Conservation (phyloP, 35 echinoderm and acorn worm genomes). For the Eucidaris tribuloides region DNA sequence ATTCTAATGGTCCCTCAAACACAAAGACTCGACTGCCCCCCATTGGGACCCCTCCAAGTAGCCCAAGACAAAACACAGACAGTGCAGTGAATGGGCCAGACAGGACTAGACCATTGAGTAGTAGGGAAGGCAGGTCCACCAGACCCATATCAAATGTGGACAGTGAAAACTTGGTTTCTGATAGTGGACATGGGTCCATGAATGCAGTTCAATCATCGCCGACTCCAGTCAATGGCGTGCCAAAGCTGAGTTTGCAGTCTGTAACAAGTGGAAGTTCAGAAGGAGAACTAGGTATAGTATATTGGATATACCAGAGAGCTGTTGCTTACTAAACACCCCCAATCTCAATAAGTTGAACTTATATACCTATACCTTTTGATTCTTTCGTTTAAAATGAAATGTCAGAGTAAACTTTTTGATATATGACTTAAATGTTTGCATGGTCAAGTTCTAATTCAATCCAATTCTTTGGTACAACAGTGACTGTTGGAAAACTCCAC, state of each 20-base stretch:
- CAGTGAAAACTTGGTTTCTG: not conserved
- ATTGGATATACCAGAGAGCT: no score
- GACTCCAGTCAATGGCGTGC: constrained; percentile 12
- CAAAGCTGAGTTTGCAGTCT: not conserved
- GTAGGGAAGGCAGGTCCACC: not conserved
- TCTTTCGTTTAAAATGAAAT: no score
- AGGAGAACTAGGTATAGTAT: no score
- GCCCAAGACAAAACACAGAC: not conserved
- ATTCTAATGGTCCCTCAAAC: not conserved
- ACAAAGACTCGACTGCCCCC: not conserved
- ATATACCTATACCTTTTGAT: no score
- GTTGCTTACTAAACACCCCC: no score
- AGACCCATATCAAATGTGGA: not conserved
- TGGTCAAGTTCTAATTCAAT: no score
- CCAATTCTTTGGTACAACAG: no score
- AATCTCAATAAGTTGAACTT: no score
- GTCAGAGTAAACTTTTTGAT: no score
- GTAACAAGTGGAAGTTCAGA: constrained; percentile 6
- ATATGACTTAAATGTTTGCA: no score
- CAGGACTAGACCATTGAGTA: constrained; percentile 8
- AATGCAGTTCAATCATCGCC: constrained; percentile 22
- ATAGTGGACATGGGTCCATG: constrained; percentile 23
- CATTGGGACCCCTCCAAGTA: constrained; percentile 3
- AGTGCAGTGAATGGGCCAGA: constrained; percentile 12
- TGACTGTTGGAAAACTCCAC: no score